Evolutionary conservation across 2,888 invertebrate genomes (phyloP), one percentile per base, ranked within the genome.

Genomic region (Arrhopalites spinosus): DNA sequence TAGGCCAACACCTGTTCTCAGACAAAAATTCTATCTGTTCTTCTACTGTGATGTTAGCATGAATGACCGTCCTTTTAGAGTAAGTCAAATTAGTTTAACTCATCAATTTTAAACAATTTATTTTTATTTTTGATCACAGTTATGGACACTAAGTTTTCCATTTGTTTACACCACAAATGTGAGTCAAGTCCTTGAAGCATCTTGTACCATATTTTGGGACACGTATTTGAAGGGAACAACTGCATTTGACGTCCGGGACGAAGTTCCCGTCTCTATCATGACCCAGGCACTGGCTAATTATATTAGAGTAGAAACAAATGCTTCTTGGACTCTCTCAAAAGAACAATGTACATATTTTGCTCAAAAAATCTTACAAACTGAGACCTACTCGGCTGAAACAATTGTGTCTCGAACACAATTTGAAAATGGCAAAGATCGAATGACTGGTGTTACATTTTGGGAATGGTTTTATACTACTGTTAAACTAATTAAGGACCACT

Each of bases 151-250:
- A 27, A 71, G 71, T 36, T 15, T 23, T 23, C 71, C 71, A 2
- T 71, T 71, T 27, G 71, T 56, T 0, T 59, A 59, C 71, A 71
- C 29, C 11, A 36, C 36, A 3, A 53, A 71, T 36, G 30, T 71
- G 5, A 59, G 20, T 36, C 71, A 71, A 56, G n/a, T 50, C 25
- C 20, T 36, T 7, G 30, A 59, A 23, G 71, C 56, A 3, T 8
- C 17, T 25, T 29, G 30, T 20, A 71, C 71, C 15, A 71, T 71
- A 8, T 71, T 71, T 20, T 71, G 71, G 71, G 71, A 71, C 43
- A 20, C 17, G 15, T 30, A 29, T 25, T 71, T 71, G 11, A 36
- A 30, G 15, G 20, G 56, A 1, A 2, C 29, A 29, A 43, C 56
- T 27, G 20, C 71, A 1, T 29, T 59, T 45, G 36, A 56, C 1